Conservation (phyloP, 2,113 vertebrate genomes). For the Fregetta grallaria region DNA sequence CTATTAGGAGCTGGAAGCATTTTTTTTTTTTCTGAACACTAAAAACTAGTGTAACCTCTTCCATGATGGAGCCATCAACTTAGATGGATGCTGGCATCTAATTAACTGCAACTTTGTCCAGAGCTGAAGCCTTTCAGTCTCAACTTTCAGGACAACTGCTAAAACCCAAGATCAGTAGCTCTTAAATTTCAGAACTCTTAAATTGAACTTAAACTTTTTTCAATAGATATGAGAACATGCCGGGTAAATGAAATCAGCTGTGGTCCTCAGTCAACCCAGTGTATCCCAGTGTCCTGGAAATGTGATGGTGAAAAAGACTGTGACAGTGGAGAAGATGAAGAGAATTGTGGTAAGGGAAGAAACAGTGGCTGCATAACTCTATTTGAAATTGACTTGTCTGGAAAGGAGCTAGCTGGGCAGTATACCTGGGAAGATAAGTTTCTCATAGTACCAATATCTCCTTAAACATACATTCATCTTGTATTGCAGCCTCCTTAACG, state of each 20-base stretch:
- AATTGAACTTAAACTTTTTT: slow-evolving; percentile 10
- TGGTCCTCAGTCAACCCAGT: slow-evolving; percentile 87
- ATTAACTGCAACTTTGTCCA: background rate
- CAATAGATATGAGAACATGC: slow-evolving; percentile 90
- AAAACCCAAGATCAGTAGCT: background rate
- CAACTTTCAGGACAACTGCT: background rate
- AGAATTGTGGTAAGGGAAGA: slow-evolving; percentile 88
- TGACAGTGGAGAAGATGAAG: slow-evolving; percentile 91
- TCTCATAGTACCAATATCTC: background rate
- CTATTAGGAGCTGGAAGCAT: background rate
- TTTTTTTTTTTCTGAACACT: background rate
- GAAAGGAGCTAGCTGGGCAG: background rate
- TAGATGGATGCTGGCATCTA: background rate
- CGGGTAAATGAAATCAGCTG: slow-evolving; percentile 92
- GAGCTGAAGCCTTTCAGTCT: background rate
- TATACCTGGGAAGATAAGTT: background rate
- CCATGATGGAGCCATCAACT: background rate
- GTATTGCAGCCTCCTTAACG: background rate
- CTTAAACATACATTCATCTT: background rate
- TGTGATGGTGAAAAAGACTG: slow-evolving; percentile 97
- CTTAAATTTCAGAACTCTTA: background rate
- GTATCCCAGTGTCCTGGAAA: slow-evolving; percentile 93
- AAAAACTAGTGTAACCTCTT: background rate
- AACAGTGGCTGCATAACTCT: background rate
- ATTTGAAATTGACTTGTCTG: background rate